These are phyloP conservation scores for Arremon brunneinucha DNA, from an alignment of 2,797 vertebrate species.

Conservation along the genomic window DNA sequence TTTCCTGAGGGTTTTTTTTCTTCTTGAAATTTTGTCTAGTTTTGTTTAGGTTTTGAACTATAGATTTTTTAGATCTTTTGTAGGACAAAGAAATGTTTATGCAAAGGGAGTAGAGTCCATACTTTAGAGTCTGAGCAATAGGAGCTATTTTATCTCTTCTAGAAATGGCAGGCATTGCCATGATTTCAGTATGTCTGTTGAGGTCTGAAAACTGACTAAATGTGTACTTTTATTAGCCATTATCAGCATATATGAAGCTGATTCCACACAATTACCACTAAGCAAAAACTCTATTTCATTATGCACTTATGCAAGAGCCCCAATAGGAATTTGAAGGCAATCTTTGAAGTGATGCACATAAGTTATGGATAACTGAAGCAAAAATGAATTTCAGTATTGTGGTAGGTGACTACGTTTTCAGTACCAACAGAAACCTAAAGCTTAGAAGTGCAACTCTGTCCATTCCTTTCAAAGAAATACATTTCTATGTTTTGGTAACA, in stretches of 20 bases:
- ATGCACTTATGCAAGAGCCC: neutral
- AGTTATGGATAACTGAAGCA: neutral
- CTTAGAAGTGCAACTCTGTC: neutral
- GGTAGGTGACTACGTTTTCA: neutral
- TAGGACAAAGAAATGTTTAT: neutral
- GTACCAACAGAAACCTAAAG: neutral
- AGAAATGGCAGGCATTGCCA: neutral
- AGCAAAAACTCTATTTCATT: neutral
- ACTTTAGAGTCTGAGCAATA: neutral
- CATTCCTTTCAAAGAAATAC: neutral
- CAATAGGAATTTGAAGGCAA: neutral
- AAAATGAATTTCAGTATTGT: neutral
- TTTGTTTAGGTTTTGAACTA: neutral
- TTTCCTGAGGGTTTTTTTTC: accelerated
- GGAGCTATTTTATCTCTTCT: neutral
- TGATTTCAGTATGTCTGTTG: neutral
- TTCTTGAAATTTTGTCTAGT: neutral
- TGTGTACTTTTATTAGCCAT: neutral
- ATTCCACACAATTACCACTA: neutral
- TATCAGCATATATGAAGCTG: neutral
- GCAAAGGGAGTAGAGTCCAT: neutral
- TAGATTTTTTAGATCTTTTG: neutral
- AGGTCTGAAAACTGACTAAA: neutral
- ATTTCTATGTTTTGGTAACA: neutral
- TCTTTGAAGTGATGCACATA: neutral